phyloP scores from a whole-genome alignment of 1,140 invertebrate genomes.

The Globodera rostochiensis region DNA sequence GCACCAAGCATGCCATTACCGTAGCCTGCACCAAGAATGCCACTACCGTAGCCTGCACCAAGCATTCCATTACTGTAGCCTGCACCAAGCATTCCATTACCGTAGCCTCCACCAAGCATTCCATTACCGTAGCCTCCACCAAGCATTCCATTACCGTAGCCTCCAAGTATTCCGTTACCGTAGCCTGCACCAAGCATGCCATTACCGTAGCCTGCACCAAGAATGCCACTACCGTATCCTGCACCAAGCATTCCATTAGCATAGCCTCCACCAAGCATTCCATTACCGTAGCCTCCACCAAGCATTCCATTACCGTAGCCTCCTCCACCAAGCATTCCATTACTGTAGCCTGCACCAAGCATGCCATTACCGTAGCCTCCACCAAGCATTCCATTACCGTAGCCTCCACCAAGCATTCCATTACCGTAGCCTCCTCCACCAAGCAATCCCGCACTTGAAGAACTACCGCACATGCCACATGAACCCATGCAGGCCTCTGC shows the following conservation, averaged over 20 bases:
- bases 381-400: too few species aligned
- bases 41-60: too few species aligned
- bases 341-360: background rate
- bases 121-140: background rate
- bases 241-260: background rate
- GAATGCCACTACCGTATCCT: too few species aligned
- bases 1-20: background rate
- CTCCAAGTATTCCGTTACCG: too few species aligned
- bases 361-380: background rate
- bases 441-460: background rate
- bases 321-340: background rate
- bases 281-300: too few species aligned
- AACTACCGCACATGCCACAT: constrained; percentile 16
- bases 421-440: background rate
- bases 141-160: too few species aligned
- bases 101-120: background rate
- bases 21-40: background rate
- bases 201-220: background rate
- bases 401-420: too few species aligned
- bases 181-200: too few species aligned
- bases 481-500: constrained; percentile 19
- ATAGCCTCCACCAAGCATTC: background rate
- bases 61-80: background rate
- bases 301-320: background rate
- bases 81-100: background rate